Base-by-base conservation (phyloP, 1,140 invertebrate species). In the Aphidius ervi region DNA sequence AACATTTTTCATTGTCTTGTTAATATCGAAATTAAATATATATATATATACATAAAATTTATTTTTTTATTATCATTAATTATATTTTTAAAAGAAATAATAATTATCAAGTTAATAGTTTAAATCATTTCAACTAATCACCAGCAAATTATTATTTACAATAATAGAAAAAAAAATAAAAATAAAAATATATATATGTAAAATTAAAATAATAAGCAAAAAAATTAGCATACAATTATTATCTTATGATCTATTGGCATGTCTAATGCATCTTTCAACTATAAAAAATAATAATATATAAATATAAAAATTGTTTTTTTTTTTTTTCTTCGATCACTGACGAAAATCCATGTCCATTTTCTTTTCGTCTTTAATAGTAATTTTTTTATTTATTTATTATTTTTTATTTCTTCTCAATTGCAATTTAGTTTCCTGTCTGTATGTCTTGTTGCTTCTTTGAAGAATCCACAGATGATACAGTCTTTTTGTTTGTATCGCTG, bases 401-500 rank as follows among this genome's bases (percentile, higher is more conserved):
- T 62, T 62, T 16, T 59, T 62, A 23, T 63, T 65, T 16, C 46
- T 41, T n/a, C 52, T 54, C 39, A 6, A 31, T 31, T 31, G 23
- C 23, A 31, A 31, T 31, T 31, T 31, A 31, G 23, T 31, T 31
- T 31, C 23, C 23, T 31, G 65, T 68, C 63, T 56, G 71, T 55
- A 59, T 47, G 48, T 66, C 69, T 63, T 59, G 63, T 48, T 66
- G 68, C 41, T 68, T 67, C 45, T 71, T 73, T n/a, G 64, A 23
- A 5, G 57, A 23, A 20, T 74, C 73, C 16, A 58, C 6, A 40
- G 67, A 61, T 2, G 69, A 37, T 1, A 61, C 59, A 9, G 68
- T 54, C 16, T 54, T 78, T 63, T 76, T 78, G 10, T 62, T 67
- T 5, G 62, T 56, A 5, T 79, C 76, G 58, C 66, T 65, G 5